Evolutionary conservation across 2,113 vertebrate species (phyloP).

Genomic region (Morone saxatilis): DNA sequence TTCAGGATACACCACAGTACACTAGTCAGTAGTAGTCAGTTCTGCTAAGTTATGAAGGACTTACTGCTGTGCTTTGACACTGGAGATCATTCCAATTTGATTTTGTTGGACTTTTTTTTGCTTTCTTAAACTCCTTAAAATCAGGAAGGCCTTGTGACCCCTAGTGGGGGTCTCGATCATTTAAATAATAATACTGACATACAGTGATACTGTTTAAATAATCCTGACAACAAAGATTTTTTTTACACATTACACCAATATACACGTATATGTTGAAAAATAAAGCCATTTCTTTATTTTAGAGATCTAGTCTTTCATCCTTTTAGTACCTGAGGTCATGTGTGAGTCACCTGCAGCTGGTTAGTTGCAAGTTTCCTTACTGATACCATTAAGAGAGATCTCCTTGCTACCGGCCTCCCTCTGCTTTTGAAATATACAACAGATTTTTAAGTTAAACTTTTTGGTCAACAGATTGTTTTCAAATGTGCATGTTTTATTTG

Average conservation of each 20-base stretch:
- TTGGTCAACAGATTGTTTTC: too few relatives aligned
- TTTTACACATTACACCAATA: neutral
- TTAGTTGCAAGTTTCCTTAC: neutral
- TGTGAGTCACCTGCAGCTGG: neutral
- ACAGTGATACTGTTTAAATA: too few relatives aligned
- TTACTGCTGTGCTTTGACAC: neutral
- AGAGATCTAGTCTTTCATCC: too few relatives aligned
- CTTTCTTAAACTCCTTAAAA: too few relatives aligned
- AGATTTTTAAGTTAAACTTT: neutral
- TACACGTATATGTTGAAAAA: neutral
- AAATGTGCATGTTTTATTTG: too few relatives aligned
- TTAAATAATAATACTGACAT: too few relatives aligned
- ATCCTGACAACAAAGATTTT: too few relatives aligned
- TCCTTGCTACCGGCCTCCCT: neutral
- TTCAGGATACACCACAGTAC: neutral
- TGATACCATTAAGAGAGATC: neutral
- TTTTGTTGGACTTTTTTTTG: neutral
- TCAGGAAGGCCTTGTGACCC: too few relatives aligned
- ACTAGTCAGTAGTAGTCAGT: neutral
- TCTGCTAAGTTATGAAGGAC: neutral
- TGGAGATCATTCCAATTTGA: neutral
- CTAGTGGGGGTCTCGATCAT: too few relatives aligned
- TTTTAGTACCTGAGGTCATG: too few relatives aligned
- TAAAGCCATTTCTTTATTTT: neutral
- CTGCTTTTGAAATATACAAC: neutral